Percentiles rank a stretch among this genome's conserved stretches.
Evolutionary conservation across 2,888 invertebrate genomes (phyloP).

Genomic region (Neocrepidodera transversa): DNA sequence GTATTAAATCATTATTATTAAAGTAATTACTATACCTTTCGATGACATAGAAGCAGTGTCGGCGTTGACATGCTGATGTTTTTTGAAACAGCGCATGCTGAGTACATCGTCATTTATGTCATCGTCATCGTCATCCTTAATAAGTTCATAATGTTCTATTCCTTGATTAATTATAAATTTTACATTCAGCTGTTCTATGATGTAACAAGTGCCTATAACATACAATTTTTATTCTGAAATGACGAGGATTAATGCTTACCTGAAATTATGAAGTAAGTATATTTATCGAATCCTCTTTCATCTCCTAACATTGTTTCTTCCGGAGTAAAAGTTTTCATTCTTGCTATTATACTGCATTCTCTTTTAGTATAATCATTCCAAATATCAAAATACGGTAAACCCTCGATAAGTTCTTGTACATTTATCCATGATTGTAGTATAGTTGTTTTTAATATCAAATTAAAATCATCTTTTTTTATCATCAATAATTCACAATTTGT

Average conservation of each 20-base stretch:
- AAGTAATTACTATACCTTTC: too few species aligned
- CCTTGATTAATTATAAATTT: conserved; percentile 15
- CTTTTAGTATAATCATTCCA: conserved; percentile 67
- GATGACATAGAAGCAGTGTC: background rate
- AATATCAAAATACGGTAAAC: conserved; percentile 70
- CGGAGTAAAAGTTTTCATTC: conserved; percentile 63
- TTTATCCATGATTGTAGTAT: conserved; percentile 70
- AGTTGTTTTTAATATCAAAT: conserved; percentile 65
- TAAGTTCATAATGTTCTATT: conserved; percentile 20
- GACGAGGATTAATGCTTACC: background rate
- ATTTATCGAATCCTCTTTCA: conserved; percentile 58
- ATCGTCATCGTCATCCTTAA: background rate
- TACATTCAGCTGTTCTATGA: conserved; percentile 64
- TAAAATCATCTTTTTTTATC: conserved; percentile 70
- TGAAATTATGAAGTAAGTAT: conserved; percentile 63
- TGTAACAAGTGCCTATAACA: conserved; percentile 65
- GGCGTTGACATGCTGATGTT: background rate
- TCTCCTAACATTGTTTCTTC: conserved; percentile 67
- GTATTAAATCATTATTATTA: too few species aligned
- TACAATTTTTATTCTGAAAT: background rate
- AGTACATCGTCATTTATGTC: background rate
- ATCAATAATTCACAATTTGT: conserved; percentile 69
- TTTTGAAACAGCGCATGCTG: background rate
- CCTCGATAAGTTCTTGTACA: conserved; percentile 66
- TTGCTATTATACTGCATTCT: conserved; percentile 72